phyloP scores from a whole-genome alignment of 1,140 invertebrate species.

The Oryzaephilus surinamensis region DNA sequence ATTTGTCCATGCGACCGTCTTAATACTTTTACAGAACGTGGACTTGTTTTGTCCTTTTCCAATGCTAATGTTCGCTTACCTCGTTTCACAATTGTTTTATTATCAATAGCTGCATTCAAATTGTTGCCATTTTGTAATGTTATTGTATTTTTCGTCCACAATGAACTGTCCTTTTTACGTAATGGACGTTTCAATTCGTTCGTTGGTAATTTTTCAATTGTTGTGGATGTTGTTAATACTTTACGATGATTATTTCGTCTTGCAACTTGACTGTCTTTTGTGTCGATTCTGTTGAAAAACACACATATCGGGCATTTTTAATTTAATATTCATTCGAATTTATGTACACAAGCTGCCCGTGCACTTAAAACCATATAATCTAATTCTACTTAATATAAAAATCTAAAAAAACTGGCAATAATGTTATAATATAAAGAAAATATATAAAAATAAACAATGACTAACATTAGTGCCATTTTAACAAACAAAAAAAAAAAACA shows the following conservation, averaged over 20 bases:
- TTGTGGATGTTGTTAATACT: too few species aligned
- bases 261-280: constrained; percentile 15
- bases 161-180: constrained; percentile 4
- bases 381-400: too few species aligned
- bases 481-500: too few species aligned
- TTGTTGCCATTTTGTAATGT: constrained; percentile 6
- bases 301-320: constrained; percentile 17
- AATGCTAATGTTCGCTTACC: constrained; percentile 26
- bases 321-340: too few species aligned
- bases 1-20: constrained; percentile 20
- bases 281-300: constrained; percentile 33
- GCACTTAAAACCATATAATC: constrained; percentile 19
- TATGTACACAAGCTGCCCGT: constrained; percentile 20
- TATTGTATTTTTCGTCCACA: background rate
- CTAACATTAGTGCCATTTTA: too few species aligned
- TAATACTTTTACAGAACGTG: constrained; percentile 30
- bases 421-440: too few species aligned
- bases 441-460: too few species aligned
- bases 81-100: constrained; percentile 21
- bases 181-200: too few species aligned
- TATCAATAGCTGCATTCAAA: constrained; percentile 10
- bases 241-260: constrained; percentile 8
- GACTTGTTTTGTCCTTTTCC: constrained; percentile 31
- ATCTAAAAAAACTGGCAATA: too few species aligned
- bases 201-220: background rate